These are phyloP conservation scores for Sipha flava DNA, from an alignment of 1,140 invertebrate genomes.

Conservation along the genomic window DNA sequence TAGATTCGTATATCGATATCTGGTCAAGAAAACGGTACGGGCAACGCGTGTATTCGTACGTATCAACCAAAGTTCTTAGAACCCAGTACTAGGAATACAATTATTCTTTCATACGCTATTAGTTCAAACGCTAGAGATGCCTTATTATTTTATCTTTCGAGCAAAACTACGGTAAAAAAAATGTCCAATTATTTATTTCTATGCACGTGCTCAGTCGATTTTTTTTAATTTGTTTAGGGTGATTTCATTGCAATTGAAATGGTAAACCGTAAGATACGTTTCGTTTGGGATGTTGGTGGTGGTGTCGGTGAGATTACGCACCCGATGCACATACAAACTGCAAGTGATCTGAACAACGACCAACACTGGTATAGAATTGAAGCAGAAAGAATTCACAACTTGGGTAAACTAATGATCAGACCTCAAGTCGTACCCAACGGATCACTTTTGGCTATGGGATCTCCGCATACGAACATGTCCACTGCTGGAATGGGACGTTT, in stretches of 20 bases:
- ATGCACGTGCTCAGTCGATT: background rate
- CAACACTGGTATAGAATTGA: constrained; percentile 65
- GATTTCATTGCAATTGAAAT: constrained; percentile 76
- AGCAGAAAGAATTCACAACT: constrained; percentile 52
- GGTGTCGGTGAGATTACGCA: constrained; percentile 56
- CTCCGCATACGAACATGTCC: constrained; percentile 45
- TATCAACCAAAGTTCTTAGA: constrained; percentile 56
- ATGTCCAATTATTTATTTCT: background rate
- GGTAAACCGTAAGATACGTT: constrained; percentile 61
- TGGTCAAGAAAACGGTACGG: constrained; percentile 32
- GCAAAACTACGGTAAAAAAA: constrained; percentile 48
- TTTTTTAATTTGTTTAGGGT: constrained; percentile 41
- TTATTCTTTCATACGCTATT: constrained; percentile 59
- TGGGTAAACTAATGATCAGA: constrained; percentile 50
- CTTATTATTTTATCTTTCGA: constrained; percentile 58
- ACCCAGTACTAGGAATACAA: constrained; percentile 59
- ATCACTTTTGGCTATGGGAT: constrained; percentile 41
- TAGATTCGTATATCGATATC: constrained; percentile 73
- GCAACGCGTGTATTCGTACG: constrained; percentile 52
- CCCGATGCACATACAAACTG: constrained; percentile 45
- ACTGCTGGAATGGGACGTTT: constrained; percentile 48
- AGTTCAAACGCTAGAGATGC: constrained; percentile 53
- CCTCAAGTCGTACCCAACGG: constrained; percentile 43
- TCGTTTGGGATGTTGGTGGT: constrained; percentile 69
- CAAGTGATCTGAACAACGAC: constrained; percentile 52